A percentile compares a stretch with the other conserved stretches of the same genome.
Conservation (phyloP, 1,140 invertebrate species). For the Anastatus disparis region DNA sequence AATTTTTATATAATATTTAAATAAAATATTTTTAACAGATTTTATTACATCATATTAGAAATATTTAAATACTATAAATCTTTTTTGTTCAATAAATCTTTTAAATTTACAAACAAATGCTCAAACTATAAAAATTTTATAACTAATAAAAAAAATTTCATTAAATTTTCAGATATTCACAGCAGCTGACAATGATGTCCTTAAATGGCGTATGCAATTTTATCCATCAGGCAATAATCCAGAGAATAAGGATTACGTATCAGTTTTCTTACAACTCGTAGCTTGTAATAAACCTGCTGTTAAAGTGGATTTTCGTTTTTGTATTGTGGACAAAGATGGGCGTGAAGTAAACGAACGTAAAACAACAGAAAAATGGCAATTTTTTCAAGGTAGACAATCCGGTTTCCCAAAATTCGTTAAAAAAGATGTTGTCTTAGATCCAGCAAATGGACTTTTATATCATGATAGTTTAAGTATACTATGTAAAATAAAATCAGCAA, state of each 20-base stretch:
- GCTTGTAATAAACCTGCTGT: slow-evolving; percentile 10
- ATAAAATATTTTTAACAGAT: too few species aligned
- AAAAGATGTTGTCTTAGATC: background rate
- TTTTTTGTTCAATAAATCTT: too few species aligned
- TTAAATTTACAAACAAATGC: too few species aligned
- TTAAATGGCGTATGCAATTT: slow-evolving; percentile 16
- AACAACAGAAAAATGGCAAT: slow-evolving; percentile 11
- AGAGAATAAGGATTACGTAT: slow-evolving; percentile 18
- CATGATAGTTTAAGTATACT: background rate
- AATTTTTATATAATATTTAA: too few species aligned
- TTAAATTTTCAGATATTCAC: slow-evolving; percentile 3
- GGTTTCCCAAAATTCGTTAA: slow-evolving; percentile 12
- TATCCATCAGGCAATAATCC: slow-evolving; percentile 13
- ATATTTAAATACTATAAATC: too few species aligned
- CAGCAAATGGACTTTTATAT: background rate
- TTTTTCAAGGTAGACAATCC: slow-evolving; percentile 2
- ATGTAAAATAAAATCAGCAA: slow-evolving; percentile 1
- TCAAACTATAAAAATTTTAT: too few species aligned
- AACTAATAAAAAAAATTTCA: too few species aligned
- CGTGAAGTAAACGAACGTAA: slow-evolving; percentile 18
- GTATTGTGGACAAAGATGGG: slow-evolving; percentile 1
- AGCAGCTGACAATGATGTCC: background rate
- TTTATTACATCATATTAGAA: too few species aligned
- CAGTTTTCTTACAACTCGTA: slow-evolving; percentile 15
- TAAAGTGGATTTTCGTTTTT: slow-evolving; percentile 9